Conservation (phyloP, 2,113 vertebrate species). For the Coregonus clupeaformis region DNA sequence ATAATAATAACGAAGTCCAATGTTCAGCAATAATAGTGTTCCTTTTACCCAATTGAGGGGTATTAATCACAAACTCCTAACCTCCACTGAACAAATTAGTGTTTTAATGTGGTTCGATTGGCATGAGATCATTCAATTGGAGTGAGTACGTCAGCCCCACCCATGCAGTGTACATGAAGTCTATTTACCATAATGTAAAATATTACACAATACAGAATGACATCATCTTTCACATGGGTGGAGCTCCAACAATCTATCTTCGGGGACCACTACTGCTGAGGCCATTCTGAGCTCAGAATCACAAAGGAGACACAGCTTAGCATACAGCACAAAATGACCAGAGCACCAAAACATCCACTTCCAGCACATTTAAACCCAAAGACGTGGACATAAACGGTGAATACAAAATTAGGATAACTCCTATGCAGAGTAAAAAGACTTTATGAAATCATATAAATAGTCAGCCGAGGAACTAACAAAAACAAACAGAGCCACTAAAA, state of each 20-base stretch:
- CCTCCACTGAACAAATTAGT: conserved; percentile 29
- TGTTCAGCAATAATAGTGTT: too few relatives aligned
- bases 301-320: conserved; percentile 33
- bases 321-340: not conserved
- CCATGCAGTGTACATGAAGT: conserved; percentile 50
- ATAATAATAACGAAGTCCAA: too few relatives aligned
- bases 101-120: conserved; percentile 36
- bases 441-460: conserved; percentile 51
- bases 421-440: conserved; percentile 31
- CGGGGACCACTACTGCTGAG: conserved; percentile 34
- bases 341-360: conserved; percentile 39
- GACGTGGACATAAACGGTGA: conserved; percentile 41
- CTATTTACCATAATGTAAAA: conserved; percentile 60
- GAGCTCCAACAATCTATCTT: conserved; percentile 32
- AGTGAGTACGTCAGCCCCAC: conserved; percentile 59
- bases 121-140: conserved; percentile 66
- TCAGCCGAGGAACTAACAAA: conserved; percentile 58
- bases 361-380: conserved; percentile 8
- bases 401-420: conserved; percentile 37
- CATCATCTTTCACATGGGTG: conserved; percentile 55
- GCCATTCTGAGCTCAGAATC: conserved; percentile 22
- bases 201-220: conserved; percentile 54
- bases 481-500: conserved; percentile 59
- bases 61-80: conserved; percentile 18
- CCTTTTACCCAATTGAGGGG: too few relatives aligned